These are phyloP conservation scores for Fissipunctia ypsillon DNA, from an alignment of 2,888 invertebrate genomes.

Conservation along the genomic window DNA sequence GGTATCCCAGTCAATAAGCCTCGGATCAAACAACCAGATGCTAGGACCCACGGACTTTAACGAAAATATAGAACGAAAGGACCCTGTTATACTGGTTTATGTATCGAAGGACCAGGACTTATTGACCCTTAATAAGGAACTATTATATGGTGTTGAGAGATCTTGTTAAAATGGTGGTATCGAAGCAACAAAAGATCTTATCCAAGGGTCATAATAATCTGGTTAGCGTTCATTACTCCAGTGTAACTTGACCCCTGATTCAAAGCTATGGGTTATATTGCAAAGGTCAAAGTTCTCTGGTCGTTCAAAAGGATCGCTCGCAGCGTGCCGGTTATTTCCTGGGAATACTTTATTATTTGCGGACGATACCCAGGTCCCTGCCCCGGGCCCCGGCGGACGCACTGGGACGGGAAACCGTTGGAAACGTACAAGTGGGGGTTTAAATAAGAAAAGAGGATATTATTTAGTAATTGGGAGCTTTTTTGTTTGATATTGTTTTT, in stretches of 20 bases:
- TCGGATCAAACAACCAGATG: slow-evolving; percentile 1
- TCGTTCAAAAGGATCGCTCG: slow-evolving; percentile 44
- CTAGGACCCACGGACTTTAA: slow-evolving; percentile 22
- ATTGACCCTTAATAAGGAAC: background rate
- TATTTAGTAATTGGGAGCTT: slow-evolving; percentile 43
- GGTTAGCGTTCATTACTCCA: slow-evolving; percentile 22
- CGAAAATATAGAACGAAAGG: background rate
- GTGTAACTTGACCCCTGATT: slow-evolving; percentile 2
- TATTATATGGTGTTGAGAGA: background rate
- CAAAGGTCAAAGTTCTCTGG: slow-evolving; percentile 26
- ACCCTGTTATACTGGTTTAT: slow-evolving; percentile 23
- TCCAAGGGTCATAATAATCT: slow-evolving; percentile 49
- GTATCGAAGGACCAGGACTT: background rate
- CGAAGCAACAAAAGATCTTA: slow-evolving; percentile 42
- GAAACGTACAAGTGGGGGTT: slow-evolving; percentile 48
- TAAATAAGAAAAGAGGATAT: slow-evolving; percentile 50
- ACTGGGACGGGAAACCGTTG: slow-evolving; percentile 57
- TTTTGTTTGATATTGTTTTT: slow-evolving; percentile 30
- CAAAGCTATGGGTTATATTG: background rate
- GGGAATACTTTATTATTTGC: slow-evolving; percentile 64
- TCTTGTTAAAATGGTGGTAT: slow-evolving; percentile 32
- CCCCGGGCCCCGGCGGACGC: slow-evolving; percentile 25
- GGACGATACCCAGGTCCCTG: slow-evolving; percentile 33
- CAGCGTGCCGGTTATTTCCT: slow-evolving; percentile 56
- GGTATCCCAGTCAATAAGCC: slow-evolving; percentile 59